Conservation (phyloP, 2,888 invertebrate genomes). For the Rhyacophila evoluta region DNA sequence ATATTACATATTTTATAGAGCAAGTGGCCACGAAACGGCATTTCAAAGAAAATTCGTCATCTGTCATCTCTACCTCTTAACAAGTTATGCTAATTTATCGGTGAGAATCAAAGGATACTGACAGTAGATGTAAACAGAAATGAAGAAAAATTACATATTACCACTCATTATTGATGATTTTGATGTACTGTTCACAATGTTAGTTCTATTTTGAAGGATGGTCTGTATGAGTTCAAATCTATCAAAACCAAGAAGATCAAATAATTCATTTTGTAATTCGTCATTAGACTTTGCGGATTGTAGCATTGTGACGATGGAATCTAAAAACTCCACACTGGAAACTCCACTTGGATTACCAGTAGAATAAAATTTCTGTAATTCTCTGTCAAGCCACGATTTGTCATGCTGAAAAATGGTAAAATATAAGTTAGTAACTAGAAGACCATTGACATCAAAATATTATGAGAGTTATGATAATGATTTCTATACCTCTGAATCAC, state of each 20-base stretch:
- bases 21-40: too few relatives aligned
- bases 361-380: slow-evolving; percentile 68
- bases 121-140: too few relatives aligned
- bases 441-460: too few relatives aligned
- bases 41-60: too few relatives aligned
- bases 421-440: background rate
- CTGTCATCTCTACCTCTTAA: too few relatives aligned
- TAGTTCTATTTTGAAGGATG: slow-evolving; percentile 74
- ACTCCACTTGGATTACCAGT: slow-evolving; percentile 63
- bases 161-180: background rate
- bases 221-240: slow-evolving; percentile 80
- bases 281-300: slow-evolving; percentile 73
- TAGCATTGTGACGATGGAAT: slow-evolving; percentile 72
- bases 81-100: too few relatives aligned
- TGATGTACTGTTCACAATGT: slow-evolving; percentile 60
- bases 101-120: too few relatives aligned
- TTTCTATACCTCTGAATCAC: background rate
- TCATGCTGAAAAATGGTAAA: slow-evolving; percentile 64
- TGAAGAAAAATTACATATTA: too few relatives aligned
- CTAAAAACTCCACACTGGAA: slow-evolving; percentile 71
- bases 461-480: too few relatives aligned
- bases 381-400: slow-evolving; percentile 69
- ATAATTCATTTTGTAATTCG: slow-evolving; percentile 84
- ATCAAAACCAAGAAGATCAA: slow-evolving; percentile 91
- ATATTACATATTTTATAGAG: too few relatives aligned